A percentile compares a stretch with the other conserved stretches of the same genome.
These are phyloP conservation scores for Labrus mixtus DNA, from an alignment of 2,113 vertebrate genomes.

Conservation along the genomic window DNA sequence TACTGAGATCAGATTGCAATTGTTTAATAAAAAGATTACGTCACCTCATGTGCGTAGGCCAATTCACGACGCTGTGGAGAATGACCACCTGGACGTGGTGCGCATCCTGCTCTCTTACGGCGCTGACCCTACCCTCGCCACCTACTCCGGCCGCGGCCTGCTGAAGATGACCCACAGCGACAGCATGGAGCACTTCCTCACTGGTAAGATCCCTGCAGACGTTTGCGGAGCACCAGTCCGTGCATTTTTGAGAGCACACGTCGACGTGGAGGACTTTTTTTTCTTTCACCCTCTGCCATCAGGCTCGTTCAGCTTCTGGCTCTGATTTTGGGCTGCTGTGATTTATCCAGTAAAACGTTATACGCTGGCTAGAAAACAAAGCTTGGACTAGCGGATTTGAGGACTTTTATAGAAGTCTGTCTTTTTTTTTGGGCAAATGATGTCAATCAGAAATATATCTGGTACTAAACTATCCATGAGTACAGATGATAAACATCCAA, in stretches of 20 bases:
- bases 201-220: conserved; percentile 77
- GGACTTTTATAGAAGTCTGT: no score
- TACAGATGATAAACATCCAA: not conserved
- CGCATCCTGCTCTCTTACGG: conserved; percentile 93
- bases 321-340: no score
- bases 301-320: no score
- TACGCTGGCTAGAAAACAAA: no score
- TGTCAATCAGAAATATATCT: no score
- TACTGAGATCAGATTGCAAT: not conserved
- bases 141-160: conserved; percentile 93
- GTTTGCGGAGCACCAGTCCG: no score
- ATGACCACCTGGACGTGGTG: conserved; percentile 94
- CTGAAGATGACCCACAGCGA: conserved; percentile 97
- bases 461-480: not conserved
- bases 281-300: no score
- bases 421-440: no score
- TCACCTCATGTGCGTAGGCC: conserved; percentile 80
- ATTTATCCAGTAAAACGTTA: no score
- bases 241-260: no score
- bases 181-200: conserved; percentile 92
- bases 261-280: no score
- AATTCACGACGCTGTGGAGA: conserved; percentile 94
- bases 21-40: not conserved
- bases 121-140: conserved; percentile 94
- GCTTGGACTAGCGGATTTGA: no score